Evolutionary conservation across 2,113 vertebrate genomes (phyloP), one percentile per base, ranked within the genome.

Genomic region (Dolichotis patagonum): DNA sequence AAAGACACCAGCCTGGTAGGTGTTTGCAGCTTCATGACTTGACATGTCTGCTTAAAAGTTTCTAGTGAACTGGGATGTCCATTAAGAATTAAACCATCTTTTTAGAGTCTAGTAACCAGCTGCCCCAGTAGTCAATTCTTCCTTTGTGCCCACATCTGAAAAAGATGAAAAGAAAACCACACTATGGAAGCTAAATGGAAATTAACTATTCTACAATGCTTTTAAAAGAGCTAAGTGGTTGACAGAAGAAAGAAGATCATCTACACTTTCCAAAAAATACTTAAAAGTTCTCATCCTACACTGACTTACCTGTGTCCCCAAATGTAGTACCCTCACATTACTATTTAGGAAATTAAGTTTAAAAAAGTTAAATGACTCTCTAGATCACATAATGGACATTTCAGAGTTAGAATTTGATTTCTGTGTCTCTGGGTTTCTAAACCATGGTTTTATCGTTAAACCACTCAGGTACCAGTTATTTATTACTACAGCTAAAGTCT

Each of bases 361-460:
- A 54, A 54, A 80, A 41, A 78, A 28, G 10, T 85, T 82, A 82
- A 67, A 8, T 78, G 46, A 30, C 49, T 71, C 30, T 35, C 5
- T 10, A 63, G 49, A 38, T 71, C 32, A 78, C 10, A 43, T 6
- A 86, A 60, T 43, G 62, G 54, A 26, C 60, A 88, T 88, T 46
- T 77, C 65, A 38, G 38, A 85, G 56, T 28, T 43, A 16, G 52
- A 80, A 91, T 71, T 88, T 96, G 82, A 92, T 84, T 46, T 84
- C 41, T 75, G 10, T 71, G 63, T 91, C 78, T 96, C 4, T 87
- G 26, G 7, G 32, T 92, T 95, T 84, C 85, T 43, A 81, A 85
- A 88, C 56, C n/a, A 30, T 38, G 17, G 1, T 90, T 96, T 86
- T 4, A 2, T n/a, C 81, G 30, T 0, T 43, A 87, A 81, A 80